Base-by-base conservation (phyloP, 1,140 invertebrate species). In the Eupristina koningsbergeri region DNA sequence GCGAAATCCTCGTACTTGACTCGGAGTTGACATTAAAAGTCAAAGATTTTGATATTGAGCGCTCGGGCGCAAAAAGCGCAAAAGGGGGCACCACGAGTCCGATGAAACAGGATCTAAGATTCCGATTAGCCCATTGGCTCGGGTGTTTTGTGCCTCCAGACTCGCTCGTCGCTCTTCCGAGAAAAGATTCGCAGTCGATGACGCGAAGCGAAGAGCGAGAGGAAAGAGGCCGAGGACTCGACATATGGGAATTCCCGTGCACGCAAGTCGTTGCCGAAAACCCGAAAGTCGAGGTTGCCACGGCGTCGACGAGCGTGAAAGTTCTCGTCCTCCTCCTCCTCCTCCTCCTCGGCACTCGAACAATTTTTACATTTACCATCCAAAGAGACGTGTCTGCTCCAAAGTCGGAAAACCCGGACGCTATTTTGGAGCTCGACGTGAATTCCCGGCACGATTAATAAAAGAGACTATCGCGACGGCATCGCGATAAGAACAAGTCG, bases 131-230 rank as follows among this genome's bases (percentile, higher is more conserved):
- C 53, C 58, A 58, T 41, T 71, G 67, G 17, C 34, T 53, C n/a
- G 41, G 2, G 53, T 13, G 17, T 31, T 53, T 53, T 45, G 39
- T 31, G n/a, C 63, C 34, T 67, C 36, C n/a, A 36, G 11, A 64
- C 0, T 63, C 53, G 31, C 26, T 45, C 22, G 26, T n/a, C 67
- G 34, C 34, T 61, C 47, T 77, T 77, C 61, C 81, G n/a, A 47
- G 81, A 83, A 83, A 53, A 69, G 41, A 83, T 78, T 78, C 81
- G n/a, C 75, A 83, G 81, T 41, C 81, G 75, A 71, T 78, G 73
- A 77, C 81, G 63, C 74, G 36, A 80, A 53, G 67, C 36, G 36
- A 13, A 3, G 31, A 19, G 36, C n/a, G 67, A 17, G 67, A 71
- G 9, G 15, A 71, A 26, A 22, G 41, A 45, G 41, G 41, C 6